A percentile compares a stretch with the other conserved stretches of the same genome.
Conservation (phyloP, 2,797 vertebrate species). For the Decapterus maruadsi region DNA sequence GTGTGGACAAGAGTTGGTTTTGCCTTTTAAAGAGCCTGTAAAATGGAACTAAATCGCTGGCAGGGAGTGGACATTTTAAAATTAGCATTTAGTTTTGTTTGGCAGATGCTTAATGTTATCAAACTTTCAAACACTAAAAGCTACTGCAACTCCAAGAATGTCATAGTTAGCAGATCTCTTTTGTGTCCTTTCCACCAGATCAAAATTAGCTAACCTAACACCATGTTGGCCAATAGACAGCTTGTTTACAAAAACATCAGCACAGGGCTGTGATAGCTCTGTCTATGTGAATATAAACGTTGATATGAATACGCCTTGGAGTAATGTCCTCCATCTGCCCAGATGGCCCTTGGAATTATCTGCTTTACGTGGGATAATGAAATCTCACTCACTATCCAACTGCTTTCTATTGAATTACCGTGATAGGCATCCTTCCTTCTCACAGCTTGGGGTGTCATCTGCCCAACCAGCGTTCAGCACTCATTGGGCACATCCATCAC, state of each 20-base stretch:
- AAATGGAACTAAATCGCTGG: slow-evolving; percentile 54
- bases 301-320: slow-evolving; percentile 54
- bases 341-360: slow-evolving; percentile 75
- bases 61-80: slow-evolving; percentile 48
- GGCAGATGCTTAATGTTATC: slow-evolving; percentile 37
- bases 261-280: slow-evolving; percentile 17
- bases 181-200: background rate
- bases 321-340: slow-evolving; percentile 59
- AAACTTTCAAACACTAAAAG: slow-evolving; percentile 37
- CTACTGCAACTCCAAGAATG: slow-evolving; percentile 16
- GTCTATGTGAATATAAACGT: slow-evolving; percentile 49
- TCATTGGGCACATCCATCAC: slow-evolving; percentile 73
- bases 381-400: slow-evolving; percentile 78
- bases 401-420: slow-evolving; percentile 78
- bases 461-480: slow-evolving; percentile 33
- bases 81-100: slow-evolving; percentile 53
- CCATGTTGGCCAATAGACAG: slow-evolving; percentile 28
- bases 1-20: slow-evolving; percentile 47
- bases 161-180: slow-evolving; percentile 19
- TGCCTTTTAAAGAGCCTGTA: slow-evolving; percentile 54
- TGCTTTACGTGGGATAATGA: slow-evolving; percentile 75
- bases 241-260: slow-evolving; percentile 49
- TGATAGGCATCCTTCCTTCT: slow-evolving; percentile 71
- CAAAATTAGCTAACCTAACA: slow-evolving; percentile 9
- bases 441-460: slow-evolving; percentile 66